Percentiles rank a stretch among this genome's conserved stretches.
phyloP scores from a whole-genome alignment of 2,797 vertebrate species.

The Pseudocheirus occidentalis region DNA sequence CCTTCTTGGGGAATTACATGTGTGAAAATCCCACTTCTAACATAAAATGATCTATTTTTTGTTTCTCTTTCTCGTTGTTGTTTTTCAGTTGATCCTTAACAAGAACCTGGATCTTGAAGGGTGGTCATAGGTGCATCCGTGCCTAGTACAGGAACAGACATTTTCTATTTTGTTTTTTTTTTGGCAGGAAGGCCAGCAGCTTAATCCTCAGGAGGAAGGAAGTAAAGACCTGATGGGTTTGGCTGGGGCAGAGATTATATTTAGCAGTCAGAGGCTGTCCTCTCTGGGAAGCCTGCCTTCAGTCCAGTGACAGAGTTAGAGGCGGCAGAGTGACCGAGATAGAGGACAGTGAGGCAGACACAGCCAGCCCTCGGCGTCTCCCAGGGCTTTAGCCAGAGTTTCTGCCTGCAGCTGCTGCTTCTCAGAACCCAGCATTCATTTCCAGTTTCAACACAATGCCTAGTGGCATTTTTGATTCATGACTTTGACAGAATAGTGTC shows the following conservation, averaged over 20 bases:
- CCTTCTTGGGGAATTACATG: background rate
- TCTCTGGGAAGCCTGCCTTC: constrained; percentile 1
- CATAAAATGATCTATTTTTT: background rate
- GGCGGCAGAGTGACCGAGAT: background rate
- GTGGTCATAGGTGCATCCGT: background rate
- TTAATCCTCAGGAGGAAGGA: constrained; percentile 57
- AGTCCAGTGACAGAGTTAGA: background rate
- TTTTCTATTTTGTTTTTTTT: background rate
- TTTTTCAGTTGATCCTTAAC: background rate
- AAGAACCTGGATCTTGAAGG: background rate
- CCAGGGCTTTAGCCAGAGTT: constrained; percentile 12
- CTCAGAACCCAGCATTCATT: constrained; percentile 76
- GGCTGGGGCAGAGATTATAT: constrained; percentile 66
- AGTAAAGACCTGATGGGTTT: background rate
- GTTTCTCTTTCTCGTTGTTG: background rate
- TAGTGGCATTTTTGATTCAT: constrained; percentile 76
- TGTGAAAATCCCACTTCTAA: background rate
- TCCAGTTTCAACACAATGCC: constrained; percentile 58
- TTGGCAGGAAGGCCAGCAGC: constrained; percentile 19
- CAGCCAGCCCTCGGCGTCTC: constrained; percentile 56
- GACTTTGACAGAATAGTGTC: constrained; percentile 75
- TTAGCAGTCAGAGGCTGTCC: constrained; percentile 46
- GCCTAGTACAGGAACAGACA: background rate
- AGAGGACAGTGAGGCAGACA: background rate
- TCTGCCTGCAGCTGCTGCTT: constrained; percentile 74